phyloP scores from a whole-genome alignment of 1,140 invertebrate genomes.

The Danaus melanippus region DNA sequence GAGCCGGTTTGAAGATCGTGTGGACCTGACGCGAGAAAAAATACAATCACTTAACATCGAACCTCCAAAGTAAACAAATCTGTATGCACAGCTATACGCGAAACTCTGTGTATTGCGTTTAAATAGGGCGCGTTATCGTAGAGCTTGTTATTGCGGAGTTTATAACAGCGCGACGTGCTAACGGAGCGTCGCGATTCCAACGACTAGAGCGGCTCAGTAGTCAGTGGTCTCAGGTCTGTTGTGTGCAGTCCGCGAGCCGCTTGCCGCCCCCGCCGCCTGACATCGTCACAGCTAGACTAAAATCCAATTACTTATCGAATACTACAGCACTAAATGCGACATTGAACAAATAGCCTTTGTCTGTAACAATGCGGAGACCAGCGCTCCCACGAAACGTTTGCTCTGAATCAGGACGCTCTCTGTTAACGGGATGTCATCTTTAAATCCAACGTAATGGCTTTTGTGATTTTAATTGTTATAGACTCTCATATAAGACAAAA shows the following conservation, averaged over 20 bases:
- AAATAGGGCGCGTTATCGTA: slow-evolving; percentile 59
- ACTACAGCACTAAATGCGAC: slow-evolving; percentile 39
- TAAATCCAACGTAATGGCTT: slow-evolving; percentile 8
- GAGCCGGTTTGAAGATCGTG: slow-evolving; percentile 44
- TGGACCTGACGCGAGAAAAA: slow-evolving; percentile 13
- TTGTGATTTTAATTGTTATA: slow-evolving; percentile 1
- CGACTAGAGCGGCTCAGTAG: slow-evolving; percentile 35
- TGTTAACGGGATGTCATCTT: slow-evolving; percentile 16
- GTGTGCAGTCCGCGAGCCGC: slow-evolving; percentile 17
- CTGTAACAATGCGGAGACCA: slow-evolving; percentile 27
- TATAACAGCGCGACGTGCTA: slow-evolving; percentile 40
- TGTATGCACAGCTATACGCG: slow-evolving; percentile 1
- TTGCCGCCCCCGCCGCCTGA: slow-evolving; percentile 31
- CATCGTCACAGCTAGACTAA: slow-evolving; percentile 32
- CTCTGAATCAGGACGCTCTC: slow-evolving; percentile 32
- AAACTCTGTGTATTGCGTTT: slow-evolving; percentile 30
- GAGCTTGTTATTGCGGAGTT: slow-evolving; percentile 18
- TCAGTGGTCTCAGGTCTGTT: slow-evolving; percentile 4
- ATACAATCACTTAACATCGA: slow-evolving; percentile 2
- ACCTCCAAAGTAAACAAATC: slow-evolving; percentile 9
- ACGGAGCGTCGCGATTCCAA: slow-evolving; percentile 38
- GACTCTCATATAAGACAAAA: neutral
- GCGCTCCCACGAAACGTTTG: slow-evolving; percentile 53
- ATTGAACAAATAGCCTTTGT: slow-evolving; percentile 42
- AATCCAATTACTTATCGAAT: slow-evolving; percentile 63